A percentile compares a stretch with the other conserved stretches of the same genome.
Evolutionary conservation across 2,888 invertebrate genomes (phyloP).

Genomic region (Coelinius sp.): DNA sequence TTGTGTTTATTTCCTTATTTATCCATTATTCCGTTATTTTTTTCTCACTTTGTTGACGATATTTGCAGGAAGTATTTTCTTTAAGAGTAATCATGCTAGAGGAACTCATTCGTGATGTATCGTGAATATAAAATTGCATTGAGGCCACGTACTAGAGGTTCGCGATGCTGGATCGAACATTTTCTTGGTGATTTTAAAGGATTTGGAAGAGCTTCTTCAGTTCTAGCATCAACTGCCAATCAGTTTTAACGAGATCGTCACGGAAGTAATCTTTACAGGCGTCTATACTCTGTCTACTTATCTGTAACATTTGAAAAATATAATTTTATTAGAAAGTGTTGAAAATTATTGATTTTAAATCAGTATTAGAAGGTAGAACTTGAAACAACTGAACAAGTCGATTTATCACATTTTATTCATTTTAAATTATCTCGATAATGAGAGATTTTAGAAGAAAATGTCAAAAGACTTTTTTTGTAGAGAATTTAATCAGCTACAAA

Average conservation of each 20-base stretch:
- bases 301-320: constrained; percentile 76
- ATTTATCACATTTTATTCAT: too few species aligned
- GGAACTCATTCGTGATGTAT: neutral
- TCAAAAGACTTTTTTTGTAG: too few species aligned
- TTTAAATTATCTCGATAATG: too few species aligned
- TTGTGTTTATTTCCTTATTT: neutral
- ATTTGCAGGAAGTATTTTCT: neutral
- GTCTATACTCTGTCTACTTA: constrained; percentile 97
- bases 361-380: too few species aligned
- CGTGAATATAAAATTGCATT: neutral
- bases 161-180: neutral
- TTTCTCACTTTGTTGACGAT: neutral
- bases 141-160: neutral
- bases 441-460: too few species aligned
- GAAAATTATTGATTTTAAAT: too few species aligned
- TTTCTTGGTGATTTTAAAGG: constrained; percentile 74
- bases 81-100: neutral
- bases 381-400: too few species aligned
- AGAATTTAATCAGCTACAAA: too few species aligned
- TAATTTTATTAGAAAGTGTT: too few species aligned
- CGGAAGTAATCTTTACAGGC: constrained; percentile 99
- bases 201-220: constrained; percentile 98
- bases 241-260: constrained; percentile 95
- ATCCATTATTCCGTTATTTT: neutral
- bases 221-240: constrained; percentile 99